These are phyloP conservation scores for Tangara arthus DNA, from an alignment of 2,797 vertebrate species.

Conservation along the genomic window DNA sequence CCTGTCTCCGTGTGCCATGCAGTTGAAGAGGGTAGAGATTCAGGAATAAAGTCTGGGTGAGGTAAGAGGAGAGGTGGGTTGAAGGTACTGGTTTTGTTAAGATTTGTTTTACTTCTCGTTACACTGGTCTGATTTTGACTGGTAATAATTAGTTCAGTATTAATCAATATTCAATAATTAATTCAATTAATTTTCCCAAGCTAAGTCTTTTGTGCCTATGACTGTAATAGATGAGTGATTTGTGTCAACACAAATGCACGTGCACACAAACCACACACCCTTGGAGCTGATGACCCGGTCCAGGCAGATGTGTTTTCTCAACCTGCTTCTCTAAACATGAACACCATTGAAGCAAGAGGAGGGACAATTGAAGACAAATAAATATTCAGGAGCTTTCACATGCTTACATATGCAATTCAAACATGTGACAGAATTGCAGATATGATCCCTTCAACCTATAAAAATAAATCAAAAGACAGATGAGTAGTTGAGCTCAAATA, in stretches of 20 bases:
- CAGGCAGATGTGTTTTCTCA: not conserved
- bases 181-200: not conserved
- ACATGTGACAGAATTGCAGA: accelerated
- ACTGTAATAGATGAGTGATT: not conserved
- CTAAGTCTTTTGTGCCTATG: not conserved
- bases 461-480: not conserved
- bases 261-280: not conserved
- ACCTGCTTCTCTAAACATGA: not conserved
- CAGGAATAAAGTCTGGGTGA: not conserved
- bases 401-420: not conserved
- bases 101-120: not conserved
- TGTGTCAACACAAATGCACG: not conserved
- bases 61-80: not conserved
- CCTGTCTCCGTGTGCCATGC: accelerated
- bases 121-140: not conserved
- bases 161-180: too few species aligned
- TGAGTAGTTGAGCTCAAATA: not conserved
- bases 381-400: not conserved
- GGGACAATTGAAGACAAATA: not conserved
- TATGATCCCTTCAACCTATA: not conserved
- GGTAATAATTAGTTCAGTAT: not conserved
- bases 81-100: not conserved
- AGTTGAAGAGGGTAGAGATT: not conserved
- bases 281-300: accelerated
- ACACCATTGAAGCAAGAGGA: not conserved